Evolutionary conservation across 2,113 vertebrate genomes (phyloP).

Genomic region (Carettochelys insculpta): DNA sequence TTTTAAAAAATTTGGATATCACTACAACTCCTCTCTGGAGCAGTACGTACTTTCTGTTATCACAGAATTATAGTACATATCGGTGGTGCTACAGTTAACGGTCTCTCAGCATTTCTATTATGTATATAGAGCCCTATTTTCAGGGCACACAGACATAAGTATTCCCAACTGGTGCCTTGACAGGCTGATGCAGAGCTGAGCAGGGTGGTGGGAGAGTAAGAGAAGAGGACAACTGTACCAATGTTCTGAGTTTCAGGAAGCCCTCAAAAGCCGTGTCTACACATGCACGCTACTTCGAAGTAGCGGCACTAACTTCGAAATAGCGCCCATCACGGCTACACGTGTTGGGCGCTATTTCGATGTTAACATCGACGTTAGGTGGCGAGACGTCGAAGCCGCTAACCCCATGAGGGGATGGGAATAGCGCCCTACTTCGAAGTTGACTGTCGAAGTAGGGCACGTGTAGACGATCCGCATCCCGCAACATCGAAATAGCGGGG

Average conservation of each 20-base stretch:
- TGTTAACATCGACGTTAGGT: too few species aligned
- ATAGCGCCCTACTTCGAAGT: too few species aligned
- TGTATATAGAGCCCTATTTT: neutral
- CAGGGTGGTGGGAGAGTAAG: neutral
- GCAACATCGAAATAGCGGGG: too few species aligned
- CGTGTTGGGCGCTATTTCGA: too few species aligned
- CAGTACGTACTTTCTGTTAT: neutral
- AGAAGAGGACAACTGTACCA: neutral
- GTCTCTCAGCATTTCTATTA: neutral
- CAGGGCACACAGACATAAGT: neutral
- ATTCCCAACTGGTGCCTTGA: neutral
- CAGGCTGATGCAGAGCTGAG: neutral
- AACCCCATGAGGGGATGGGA: too few species aligned
- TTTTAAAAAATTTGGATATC: neutral
- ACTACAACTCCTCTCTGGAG: neutral
- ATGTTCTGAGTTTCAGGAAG: neutral
- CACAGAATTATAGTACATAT: neutral
- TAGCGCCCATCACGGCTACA: too few species aligned
- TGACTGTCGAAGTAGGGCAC: too few species aligned
- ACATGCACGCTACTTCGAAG: too few species aligned
- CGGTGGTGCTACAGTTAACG: neutral
- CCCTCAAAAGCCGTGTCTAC: too few species aligned
- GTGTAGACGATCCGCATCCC: too few species aligned
- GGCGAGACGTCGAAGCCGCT: too few species aligned
- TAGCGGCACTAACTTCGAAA: too few species aligned